Evolutionary conservation across 2,113 vertebrate species (phyloP), one percentile per base, ranked within the genome.

Genomic region (Perca flavescens): DNA sequence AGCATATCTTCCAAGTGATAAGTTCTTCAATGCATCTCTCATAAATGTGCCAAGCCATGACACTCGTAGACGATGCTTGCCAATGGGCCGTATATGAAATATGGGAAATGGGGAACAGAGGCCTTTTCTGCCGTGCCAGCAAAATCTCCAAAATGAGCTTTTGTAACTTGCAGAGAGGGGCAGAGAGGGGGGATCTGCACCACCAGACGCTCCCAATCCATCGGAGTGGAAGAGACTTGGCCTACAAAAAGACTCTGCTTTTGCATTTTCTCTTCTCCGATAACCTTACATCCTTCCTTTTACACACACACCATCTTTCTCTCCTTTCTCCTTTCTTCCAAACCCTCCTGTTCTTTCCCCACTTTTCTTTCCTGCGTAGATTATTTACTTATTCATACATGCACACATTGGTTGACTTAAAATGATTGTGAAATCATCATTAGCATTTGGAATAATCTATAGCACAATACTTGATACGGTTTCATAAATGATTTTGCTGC

Each of bases 41-140:
- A 64, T 87, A 91, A 92, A 90, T 75, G 88, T 88, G 81, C 79
- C 86, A 74, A 57, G 78, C 81, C 90, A 70, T 88, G 89, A 93
- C 89, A 82, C 86, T 82, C 50, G 58, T 53, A 90, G 87, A 77
- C 77, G 81, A 81, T 68, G 89, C 88, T 88, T 90, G 91, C 89
- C 92, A 93, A 90, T 91, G 90, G 89, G 83, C 89, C 88, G 88
- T 92, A 56, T 86, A 91, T 90, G 91, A 93, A 93, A 94, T 90
- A 94, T 93, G 90, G 89, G 84, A 88, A 93, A 88, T 76, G 86
- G 82, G 77, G 87, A 88, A 86, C 86, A 84, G 87, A 77, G 80
- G 82, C 65, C 40, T 80, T 93, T 94, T 91, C 86, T 93, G 92
- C 92, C 49, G 43, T 80, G 91, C 80, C 91, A 90, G 93, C 92